Percentiles rank a stretch among this genome's conserved stretches.
Conservation (phyloP, 2,797 vertebrate species). For the Manis pentadactyla region DNA sequence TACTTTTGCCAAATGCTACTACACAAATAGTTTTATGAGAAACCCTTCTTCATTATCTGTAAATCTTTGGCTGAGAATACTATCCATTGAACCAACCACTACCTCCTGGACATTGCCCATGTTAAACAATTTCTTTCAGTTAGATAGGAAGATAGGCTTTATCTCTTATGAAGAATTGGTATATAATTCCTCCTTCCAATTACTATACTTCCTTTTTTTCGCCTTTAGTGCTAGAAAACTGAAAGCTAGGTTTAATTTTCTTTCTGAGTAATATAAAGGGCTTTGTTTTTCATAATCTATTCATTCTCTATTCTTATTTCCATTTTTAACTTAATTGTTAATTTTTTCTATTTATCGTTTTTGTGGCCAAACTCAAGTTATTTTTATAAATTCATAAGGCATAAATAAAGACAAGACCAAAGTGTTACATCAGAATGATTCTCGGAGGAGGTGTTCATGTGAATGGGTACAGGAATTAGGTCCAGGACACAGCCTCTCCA, state of each 20-base stretch:
- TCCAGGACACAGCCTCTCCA: not conserved
- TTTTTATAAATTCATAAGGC: not conserved
- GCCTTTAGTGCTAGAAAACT: not conserved
- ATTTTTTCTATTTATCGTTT: not conserved
- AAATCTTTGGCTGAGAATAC: not conserved
- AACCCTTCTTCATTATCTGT: not conserved
- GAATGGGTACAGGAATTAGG: not conserved
- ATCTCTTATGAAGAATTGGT: not conserved
- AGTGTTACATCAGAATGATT: not conserved
- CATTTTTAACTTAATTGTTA: not conserved
- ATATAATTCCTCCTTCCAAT: not conserved
- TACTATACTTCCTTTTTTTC: not conserved
- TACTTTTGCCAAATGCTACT: constrained; percentile 16
- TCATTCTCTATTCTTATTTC: not conserved
- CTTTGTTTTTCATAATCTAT: not conserved
- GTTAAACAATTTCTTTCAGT: not conserved
- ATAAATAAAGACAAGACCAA: not conserved
- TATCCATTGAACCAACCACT: not conserved
- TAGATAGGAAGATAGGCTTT: not conserved
- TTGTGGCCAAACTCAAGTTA: not conserved
- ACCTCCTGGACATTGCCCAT: not conserved
- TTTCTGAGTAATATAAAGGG: not conserved
- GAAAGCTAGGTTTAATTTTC: constrained; percentile 8
- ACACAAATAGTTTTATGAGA: not conserved
- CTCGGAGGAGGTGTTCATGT: not conserved